Evolutionary conservation across 2,888 invertebrate species (phyloP), one percentile per base, ranked within the genome.

Genomic region (Agrochola lychnidis): DNA sequence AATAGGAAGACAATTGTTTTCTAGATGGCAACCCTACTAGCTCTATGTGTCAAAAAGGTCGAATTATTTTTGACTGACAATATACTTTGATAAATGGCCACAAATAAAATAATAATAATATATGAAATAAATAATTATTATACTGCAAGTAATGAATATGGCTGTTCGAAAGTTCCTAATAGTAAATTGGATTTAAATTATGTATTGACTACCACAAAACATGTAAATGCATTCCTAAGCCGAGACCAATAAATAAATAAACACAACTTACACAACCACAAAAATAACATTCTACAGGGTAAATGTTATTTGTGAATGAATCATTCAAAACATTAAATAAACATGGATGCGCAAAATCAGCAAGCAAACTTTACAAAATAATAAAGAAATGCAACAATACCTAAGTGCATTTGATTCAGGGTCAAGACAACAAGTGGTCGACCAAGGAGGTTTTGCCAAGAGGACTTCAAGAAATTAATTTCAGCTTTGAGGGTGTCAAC

Each of bases 391-490:
- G 89, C 90, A 90, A 90, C 78, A 92, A 89, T 98, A 99, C 99
- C 99, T 98, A 99, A 97, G 95, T 99, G 98, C 94, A 98, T 97
- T 96, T 98, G 98, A 97, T 98, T 98, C 97, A 98, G 97, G 94
- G 98, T 98, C 97, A 99, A 98, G 88, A 99, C 98, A 95, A 99
- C 98, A 93, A 99, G 98, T 83, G 99, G 99, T 91, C 99, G 98
- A 92, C 99, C 99, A 94, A 99, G 98, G 97, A 99, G 98, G 97
- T 99, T 99, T 97, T 99, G 99, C 99, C 99, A 99, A 96, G 99
- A 99, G 91, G 98, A 99, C 97, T 99, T 99, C 97, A 99, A 98
- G 97, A 99, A 99, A 97, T 99, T 98, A 93, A 99, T 98, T 97
- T 99, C 99, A 90, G 99, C 98, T 97, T 99, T 99, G 97, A 99